Evolutionary conservation across 2,888 invertebrate species (phyloP).

Genomic region (Hypomecis punctinalis): DNA sequence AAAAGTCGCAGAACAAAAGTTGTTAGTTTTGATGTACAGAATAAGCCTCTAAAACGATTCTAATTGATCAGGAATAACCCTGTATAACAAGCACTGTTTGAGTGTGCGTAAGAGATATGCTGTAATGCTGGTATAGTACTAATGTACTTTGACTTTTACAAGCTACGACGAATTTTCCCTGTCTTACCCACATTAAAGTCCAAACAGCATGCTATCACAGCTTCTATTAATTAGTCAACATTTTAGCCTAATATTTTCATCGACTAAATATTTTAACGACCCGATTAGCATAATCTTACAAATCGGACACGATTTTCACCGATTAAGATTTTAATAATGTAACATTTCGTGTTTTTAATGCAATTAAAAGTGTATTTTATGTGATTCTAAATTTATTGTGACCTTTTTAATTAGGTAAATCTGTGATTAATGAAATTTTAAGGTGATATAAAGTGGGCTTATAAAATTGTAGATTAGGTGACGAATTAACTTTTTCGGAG

Average conservation of each 20-base stretch:
- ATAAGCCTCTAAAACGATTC: no score
- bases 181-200: background rate
- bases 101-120: no score
- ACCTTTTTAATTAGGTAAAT: constrained; percentile 33
- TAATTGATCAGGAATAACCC: no score
- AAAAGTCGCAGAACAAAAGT: no score
- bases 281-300: constrained; percentile 40
- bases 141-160: no score
- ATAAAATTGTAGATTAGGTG: constrained; percentile 1
- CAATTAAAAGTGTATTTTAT: constrained; percentile 27
- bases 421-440: constrained; percentile 22
- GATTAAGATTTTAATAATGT: constrained; percentile 28
- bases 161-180: background rate
- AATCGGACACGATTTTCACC: constrained; percentile 36
- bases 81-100: no score
- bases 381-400: constrained; percentile 18
- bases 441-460: constrained; percentile 12
- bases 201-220: constrained; percentile 8
- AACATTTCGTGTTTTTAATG: constrained; percentile 20
- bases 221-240: constrained; percentile 15
- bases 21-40: no score
- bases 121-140: no score
- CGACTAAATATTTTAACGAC: constrained; percentile 23
- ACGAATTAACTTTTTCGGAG: background rate
- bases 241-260: constrained; percentile 13